These are phyloP conservation scores for Leptinotarsa texana DNA, from an alignment of 1,140 invertebrate genomes.

Conservation along the genomic window DNA sequence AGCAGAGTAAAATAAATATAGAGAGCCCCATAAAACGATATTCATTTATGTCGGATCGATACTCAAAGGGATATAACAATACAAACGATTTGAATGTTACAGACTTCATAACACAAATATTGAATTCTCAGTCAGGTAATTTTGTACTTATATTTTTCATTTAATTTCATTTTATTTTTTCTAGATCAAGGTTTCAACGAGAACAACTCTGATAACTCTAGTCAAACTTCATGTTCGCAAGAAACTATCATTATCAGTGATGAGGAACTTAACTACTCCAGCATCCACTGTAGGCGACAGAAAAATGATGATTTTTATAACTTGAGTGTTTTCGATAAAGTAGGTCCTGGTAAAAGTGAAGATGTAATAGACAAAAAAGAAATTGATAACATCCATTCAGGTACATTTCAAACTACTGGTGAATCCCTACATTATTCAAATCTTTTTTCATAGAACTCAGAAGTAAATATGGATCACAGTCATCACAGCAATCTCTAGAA, in stretches of 20 bases:
- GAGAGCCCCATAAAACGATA: too few species aligned
- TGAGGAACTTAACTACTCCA: conserved; percentile 52
- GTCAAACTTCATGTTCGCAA: conserved; percentile 25
- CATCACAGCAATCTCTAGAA: neutral
- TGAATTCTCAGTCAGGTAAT: conserved; percentile 21
- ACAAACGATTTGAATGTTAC: conserved; percentile 35
- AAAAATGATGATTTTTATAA: conserved; percentile 23
- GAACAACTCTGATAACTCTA: neutral
- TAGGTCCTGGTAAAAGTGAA: neutral
- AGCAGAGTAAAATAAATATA: too few species aligned
- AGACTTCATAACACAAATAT: conserved; percentile 34
- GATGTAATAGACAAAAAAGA: conserved; percentile 4
- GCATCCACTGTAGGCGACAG: conserved; percentile 23
- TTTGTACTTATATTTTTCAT: neutral
- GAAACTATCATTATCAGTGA: conserved; percentile 44
- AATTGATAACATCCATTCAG: conserved; percentile 18
- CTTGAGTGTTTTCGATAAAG: conserved; percentile 13
- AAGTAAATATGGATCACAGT: conserved; percentile 14
- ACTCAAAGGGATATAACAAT: too few species aligned
- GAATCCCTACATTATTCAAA: neutral
- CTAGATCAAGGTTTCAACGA: neutral
- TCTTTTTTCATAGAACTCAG: conserved; percentile 8
- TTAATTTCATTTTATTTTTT: too few species aligned
- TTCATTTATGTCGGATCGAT: too few species aligned
- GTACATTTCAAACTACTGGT: conserved; percentile 7